Base-by-base conservation (phyloP, 2,113 vertebrate species). In the Anseranas semipalmata region DNA sequence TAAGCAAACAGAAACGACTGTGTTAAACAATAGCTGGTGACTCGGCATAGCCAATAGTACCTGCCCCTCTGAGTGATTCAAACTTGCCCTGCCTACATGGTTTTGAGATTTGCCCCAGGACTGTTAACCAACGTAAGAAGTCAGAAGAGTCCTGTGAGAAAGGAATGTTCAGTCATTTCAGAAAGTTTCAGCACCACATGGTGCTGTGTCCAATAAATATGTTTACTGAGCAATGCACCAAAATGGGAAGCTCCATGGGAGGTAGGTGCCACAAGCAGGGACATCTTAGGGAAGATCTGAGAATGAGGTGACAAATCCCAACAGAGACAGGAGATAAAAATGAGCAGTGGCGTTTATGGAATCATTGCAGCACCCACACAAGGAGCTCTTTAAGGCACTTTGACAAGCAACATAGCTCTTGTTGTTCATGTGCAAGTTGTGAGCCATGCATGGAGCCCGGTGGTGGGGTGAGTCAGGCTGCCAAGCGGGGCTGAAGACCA, bases 301-400 rank as follows among this genome's bases (percentile, higher is more conserved):
- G 79, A 94, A 93, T 12, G 25, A 94, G 90, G 39, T 87, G 83
- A 81, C 81, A 85, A 93, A 92, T 78, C 70, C 37, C 35, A 81
- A 3, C 20, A 41, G 12, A 56, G 81, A 85, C 53, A 83, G 18
- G 45, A 94, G 85, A 92, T 78, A 90, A 30, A 96, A 97, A 95
- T 96, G 90, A 97, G 92, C 89, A 92, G 56, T 6, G 2, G 53
- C 89, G 73, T 53, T 90, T 14, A 53, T 60, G 28, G 83, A 96
- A 87, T 75, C 53, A 41, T 83, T 81, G 77, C 77, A 93, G 70
- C n/a, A 76, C 88, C 80, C 80, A 87, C 79, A 4, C 58, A 41
- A 6, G 15, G 53, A 91, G 43, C 33, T 58, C 74, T 92, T 73
- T 0, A 22, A 93, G 77, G 80, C 76, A 60, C n/a, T 55, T 37